Base-by-base conservation (phyloP, 2,797 vertebrate species). In the Tympanoctomys barrerae region DNA sequence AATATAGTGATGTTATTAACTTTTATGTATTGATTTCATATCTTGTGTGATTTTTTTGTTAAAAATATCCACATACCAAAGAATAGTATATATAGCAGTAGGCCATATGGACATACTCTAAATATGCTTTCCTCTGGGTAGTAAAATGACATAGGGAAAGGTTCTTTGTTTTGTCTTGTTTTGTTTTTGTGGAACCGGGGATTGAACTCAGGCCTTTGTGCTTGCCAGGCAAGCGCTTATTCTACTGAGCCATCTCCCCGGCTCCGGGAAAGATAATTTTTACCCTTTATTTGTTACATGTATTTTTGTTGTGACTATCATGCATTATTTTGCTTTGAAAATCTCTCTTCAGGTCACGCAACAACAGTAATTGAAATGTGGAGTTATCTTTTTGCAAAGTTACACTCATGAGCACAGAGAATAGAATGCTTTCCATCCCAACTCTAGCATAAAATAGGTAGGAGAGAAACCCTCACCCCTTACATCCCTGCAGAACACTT, bases 311-410 rank as follows among this genome's bases (percentile, higher is more conserved):
- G 66, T 19, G 89, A 66, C 2, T 57, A 7, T 52, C 33, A 2
- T 64, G 12, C 16, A 70, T 93, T 90, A 87, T 90, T 61, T 93
- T 66, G 31, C 42, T 83, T 78, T 70, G 4, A 78, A 84, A 42
- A 79, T 26, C 28, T 16, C 70, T 92, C 36, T 92, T 59, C 73
- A 77, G 68, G 33, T 71, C 39, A 92, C 3, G 19, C 13, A 62
- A 89, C 42, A 79, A 89, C 52, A 83, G 19, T 70, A 86, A 61
- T 52, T 94, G 31, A 70, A 79, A 75, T 12, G n/a, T 16, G 64
- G 87, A 49, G 24, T 86, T 89, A 57, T 84, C 18, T 93, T 39
- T 36, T 59, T 81, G 4, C 1, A 62, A 75, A 95, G 46, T 91
- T 77, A 52, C 64, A 75, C 2, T 12, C 11, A 68, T 26, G 70